Evolutionary conservation across 2,797 vertebrate species (phyloP).

Genomic region (Natrix natrix): DNA sequence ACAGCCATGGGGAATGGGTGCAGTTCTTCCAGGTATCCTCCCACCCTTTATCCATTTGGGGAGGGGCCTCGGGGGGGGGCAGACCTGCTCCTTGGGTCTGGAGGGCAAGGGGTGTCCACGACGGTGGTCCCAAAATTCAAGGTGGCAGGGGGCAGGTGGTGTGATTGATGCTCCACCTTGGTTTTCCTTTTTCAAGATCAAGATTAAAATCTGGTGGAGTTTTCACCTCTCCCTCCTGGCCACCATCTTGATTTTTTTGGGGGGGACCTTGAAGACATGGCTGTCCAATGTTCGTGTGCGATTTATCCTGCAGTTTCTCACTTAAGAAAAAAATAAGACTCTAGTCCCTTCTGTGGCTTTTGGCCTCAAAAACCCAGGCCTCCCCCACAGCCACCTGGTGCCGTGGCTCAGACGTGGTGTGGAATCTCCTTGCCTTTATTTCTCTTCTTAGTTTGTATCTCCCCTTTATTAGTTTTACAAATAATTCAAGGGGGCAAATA

Average conservation of each 20-base stretch:
- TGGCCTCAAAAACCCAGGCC: background rate
- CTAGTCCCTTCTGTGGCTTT: background rate
- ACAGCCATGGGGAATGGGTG: conserved; percentile 89
- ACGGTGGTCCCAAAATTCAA: background rate
- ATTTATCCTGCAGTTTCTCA: background rate
- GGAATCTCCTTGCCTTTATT: no score
- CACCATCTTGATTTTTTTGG: background rate
- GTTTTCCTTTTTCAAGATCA: background rate
- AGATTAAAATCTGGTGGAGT: background rate
- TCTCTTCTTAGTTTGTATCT: background rate
- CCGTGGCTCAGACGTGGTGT: no score
- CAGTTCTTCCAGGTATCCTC: conserved; percentile 88
- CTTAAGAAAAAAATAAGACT: background rate
- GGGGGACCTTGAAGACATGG: background rate
- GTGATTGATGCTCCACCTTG: background rate
- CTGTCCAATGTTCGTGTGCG: no score
- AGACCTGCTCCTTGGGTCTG: background rate
- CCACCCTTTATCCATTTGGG: background rate
- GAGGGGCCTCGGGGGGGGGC: background rate
- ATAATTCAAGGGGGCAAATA: no score
- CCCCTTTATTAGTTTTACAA: no score
- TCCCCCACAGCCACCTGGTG: background rate
- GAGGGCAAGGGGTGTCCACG: background rate
- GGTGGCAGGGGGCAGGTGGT: background rate
- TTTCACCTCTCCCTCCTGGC: background rate